Base-by-base conservation (phyloP, 1,140 invertebrate species). In the Patella vulgata region DNA sequence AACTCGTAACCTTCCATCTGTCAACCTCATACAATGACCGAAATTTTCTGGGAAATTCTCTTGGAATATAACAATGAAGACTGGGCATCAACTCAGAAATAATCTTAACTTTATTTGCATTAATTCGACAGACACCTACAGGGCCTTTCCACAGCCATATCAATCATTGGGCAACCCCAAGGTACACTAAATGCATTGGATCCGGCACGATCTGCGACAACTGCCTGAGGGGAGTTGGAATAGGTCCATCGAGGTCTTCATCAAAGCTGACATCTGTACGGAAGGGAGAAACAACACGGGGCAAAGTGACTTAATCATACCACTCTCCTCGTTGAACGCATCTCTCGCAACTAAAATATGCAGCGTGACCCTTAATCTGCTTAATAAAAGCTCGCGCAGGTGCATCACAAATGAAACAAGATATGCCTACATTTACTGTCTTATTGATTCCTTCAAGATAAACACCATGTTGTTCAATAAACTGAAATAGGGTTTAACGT, bases 1-100 rank as follows among this genome's bases (percentile, higher is more conserved):
- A n/a, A n/a, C n/a, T n/a, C n/a, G 84, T 86, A 9, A 83, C 84
- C 76, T 87, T 87, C 80, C 80, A 86, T 33, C 73, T 54, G 6
- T 77, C 68, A 33, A 84, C 25, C 42, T 86, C 80, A 23, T 52
- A 31, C 2, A 86, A 60, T 25, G 53, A 39, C 57, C 82, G 67
- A 9, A 83, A 79, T 62, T 84, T 82, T 60, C 84, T 59, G 47
- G 54, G 48, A 80, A 85, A 86, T 65, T 86, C 82, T 33, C 12
- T 23, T 36, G 84, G 78, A 36, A 73, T 59, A 27, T 50, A 66
- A n/a, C 27, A 33, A 17, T 63, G 40, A 11, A 75, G 47, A 1
- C 30, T 9, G 19, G 44, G 39, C 36, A 64, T 74, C n/a, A n/a
- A n/a, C n/a, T n/a, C n/a, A n/a, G n/a, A n/a, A 54, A 73, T 67